Percentiles rank a stretch among this genome's conserved stretches.
Evolutionary conservation across 2,113 vertebrate species (phyloP).

Genomic region (Symphodus melops): DNA sequence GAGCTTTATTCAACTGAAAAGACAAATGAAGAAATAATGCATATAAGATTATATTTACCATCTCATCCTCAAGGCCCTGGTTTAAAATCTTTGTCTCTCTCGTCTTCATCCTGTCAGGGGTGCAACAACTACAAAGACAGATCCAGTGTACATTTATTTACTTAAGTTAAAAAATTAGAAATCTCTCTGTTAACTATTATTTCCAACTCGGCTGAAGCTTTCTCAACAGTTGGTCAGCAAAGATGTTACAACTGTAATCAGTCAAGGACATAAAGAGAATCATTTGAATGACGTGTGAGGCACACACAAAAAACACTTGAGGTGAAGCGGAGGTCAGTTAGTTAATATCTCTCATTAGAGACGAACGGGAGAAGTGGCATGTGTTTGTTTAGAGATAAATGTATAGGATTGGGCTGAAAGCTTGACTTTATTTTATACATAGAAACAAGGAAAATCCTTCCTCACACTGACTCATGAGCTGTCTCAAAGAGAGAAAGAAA

Average conservation of each 20-base stretch:
- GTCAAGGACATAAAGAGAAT: neutral
- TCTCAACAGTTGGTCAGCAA: neutral
- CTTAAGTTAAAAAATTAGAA: no score
- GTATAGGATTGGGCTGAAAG: no score
- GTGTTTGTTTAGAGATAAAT: neutral
- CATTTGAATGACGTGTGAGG: constrained; percentile 8
- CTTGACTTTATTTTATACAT: no score
- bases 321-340: neutral
- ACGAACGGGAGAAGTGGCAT: neutral
- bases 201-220: no score
- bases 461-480: neutral
- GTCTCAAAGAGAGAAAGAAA: neutral
- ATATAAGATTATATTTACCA: constrained; percentile 81
- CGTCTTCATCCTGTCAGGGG: constrained; percentile 85
- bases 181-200: no score
- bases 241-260: neutral
- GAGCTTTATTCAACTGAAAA: neutral
- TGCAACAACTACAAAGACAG: constrained; percentile 31
- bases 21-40: no score
- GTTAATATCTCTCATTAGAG: neutral
- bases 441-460: neutral
- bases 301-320: neutral
- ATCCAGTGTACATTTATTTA: neutral
- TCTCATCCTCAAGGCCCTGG: constrained; percentile 91
- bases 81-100: constrained; percentile 88